Evolutionary conservation across 1,140 invertebrate genomes (phyloP).

Genomic region (Propsilocerus akamusi): DNA sequence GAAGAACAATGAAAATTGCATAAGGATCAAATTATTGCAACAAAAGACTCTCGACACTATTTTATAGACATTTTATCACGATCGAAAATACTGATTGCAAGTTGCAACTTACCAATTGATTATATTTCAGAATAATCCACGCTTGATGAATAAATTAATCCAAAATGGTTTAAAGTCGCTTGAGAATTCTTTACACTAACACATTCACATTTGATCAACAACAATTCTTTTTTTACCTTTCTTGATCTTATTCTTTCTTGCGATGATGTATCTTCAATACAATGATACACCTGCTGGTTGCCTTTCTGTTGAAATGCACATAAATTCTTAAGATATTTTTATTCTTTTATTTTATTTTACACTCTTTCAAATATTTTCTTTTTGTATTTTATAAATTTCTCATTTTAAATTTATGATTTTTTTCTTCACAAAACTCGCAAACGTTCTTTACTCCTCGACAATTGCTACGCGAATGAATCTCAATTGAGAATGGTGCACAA

Average conservation of each 20-base stretch:
- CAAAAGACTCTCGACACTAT: too few species aligned
- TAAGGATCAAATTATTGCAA: too few species aligned
- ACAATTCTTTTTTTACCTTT: not conserved
- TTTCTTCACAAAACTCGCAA: not conserved
- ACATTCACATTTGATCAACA: too few species aligned
- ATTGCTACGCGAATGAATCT: not conserved
- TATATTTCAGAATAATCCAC: too few species aligned
- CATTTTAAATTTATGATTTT: not conserved
- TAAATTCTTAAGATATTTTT: not conserved
- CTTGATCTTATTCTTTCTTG: not conserved
- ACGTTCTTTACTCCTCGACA: not conserved
- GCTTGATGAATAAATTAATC: too few species aligned
- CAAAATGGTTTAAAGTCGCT: too few species aligned
- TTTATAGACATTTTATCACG: too few species aligned
- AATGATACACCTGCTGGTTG: slow-evolving; percentile 1
- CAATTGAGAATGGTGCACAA: not conserved
- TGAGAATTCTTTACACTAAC: not conserved
- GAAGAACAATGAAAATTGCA: too few species aligned
- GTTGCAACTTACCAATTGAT: too few species aligned
- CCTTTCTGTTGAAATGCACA: too few species aligned
- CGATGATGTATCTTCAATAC: not conserved
- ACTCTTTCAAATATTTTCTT: not conserved
- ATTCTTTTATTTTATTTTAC: not conserved
- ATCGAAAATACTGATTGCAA: too few species aligned
- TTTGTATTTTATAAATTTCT: not conserved